Evolutionary conservation across 1,140 invertebrate genomes (phyloP), one percentile per base, ranked within the genome.

Genomic region (Cryptotermes secundus): DNA sequence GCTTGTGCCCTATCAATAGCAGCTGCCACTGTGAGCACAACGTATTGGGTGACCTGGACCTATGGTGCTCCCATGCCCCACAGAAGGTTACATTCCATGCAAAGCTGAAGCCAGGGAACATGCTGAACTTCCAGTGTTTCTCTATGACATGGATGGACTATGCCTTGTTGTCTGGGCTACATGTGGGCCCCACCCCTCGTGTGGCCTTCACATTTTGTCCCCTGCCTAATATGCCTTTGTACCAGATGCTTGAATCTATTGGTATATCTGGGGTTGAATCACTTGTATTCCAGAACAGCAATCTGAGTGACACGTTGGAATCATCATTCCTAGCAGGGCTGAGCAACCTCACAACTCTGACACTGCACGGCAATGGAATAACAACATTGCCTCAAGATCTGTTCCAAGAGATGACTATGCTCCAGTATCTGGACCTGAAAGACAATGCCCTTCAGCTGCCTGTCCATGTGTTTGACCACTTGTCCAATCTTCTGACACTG

Each of bases 391-490:
- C 92, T 0, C 89, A 91, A 72, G 91, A 94, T 87, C 85, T 94
- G 4, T 91, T 95, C 34, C 86, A 87, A 34, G 91, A 92, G 85
- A 87, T 93, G 83, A 89, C 89, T 9, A 92, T 93, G 79, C 86
- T 95, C 1, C 92, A 88, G 22, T 91, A 90, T 88, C 88, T 95
- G 35, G 91, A 93, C 85, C 89, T 95, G 79, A 88, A 90, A 72
- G 90, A 91, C 2, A 94, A 94, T 86, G 90, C 91, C 65, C 90
- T 93, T 1, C 91, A 91, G 83, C 87, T 94, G 45, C 92, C 92
- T 2, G 88, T 90, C 42, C 89, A 91, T 81, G 88, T 94, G 80
- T 92, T 94, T 83, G 89, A 91, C 80, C 88, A 90, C 7, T 87
- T 88, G 38, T 82, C 84, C 16, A 91, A 90, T 84, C 87, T 95